Conservation (phyloP, 2,888 invertebrate genomes). For the Argynnis bischoffii region DNA sequence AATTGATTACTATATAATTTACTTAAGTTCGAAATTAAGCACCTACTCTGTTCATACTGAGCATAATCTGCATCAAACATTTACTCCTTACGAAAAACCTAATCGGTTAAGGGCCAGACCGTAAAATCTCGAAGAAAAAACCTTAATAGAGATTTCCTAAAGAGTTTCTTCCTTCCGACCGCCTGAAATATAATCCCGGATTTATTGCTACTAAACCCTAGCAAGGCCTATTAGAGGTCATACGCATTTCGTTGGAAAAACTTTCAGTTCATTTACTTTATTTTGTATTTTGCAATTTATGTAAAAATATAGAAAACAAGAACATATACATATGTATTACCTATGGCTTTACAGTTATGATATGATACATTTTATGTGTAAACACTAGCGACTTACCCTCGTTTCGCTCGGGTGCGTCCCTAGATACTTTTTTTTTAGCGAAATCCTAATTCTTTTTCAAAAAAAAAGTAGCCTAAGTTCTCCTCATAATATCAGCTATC, state of each 20-base stretch:
- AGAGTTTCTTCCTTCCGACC: conserved; percentile 34
- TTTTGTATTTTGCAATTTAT: conserved; percentile 18
- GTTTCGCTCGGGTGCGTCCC: no score
- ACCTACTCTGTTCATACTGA: background rate
- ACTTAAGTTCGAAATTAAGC: background rate
- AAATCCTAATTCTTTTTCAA: no score
- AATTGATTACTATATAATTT: no score
- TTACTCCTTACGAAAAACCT: conserved; percentile 17
- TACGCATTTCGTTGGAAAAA: conserved; percentile 19
- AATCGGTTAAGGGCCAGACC: conserved; percentile 23
- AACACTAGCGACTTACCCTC: no score
- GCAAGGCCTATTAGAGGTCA: conserved; percentile 33
- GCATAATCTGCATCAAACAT: conserved; percentile 20
- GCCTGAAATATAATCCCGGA: conserved; percentile 41
- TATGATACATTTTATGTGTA: no score
- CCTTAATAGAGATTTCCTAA: conserved; percentile 25
- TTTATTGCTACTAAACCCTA: conserved; percentile 41
- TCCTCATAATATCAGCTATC: no score
- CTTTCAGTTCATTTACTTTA: conserved; percentile 20
- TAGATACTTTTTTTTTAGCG: no score
- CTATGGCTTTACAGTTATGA: no score
- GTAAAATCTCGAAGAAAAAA: conserved; percentile 25
- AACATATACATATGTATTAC: no score
- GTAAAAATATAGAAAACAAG: background rate
- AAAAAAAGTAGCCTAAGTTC: no score